Evolutionary conservation across 2,888 invertebrate genomes (phyloP).

Genomic region (Epinotia ramella): DNA sequence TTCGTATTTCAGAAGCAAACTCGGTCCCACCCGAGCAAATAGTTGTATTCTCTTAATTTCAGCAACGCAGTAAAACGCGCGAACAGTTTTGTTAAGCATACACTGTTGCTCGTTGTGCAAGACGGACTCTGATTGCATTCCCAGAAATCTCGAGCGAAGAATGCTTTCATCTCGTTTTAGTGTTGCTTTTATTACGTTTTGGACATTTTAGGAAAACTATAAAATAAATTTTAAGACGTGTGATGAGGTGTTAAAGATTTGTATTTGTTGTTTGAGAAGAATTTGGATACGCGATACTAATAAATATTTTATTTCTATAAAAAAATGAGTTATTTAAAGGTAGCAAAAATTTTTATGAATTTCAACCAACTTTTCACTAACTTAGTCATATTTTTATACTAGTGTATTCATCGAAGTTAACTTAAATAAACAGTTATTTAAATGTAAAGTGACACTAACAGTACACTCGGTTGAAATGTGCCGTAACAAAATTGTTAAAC

Average conservation of each 20-base stretch:
- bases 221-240: conserved; percentile 1
- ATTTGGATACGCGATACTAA: too few species aligned
- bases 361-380: too few species aligned
- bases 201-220: conserved; percentile 7
- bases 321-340: too few species aligned
- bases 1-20: conserved; percentile 1
- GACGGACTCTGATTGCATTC: conserved; percentile 37
- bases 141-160: conserved; percentile 13
- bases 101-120: conserved; percentile 40
- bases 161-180: conserved; percentile 32
- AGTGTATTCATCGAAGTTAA: too few species aligned
- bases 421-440: too few species aligned
- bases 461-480: neutral
- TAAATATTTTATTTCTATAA: too few species aligned
- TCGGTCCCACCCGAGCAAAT: neutral
- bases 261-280: neutral
- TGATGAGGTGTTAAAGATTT: neutral
- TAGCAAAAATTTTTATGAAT: too few species aligned
- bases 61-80: conserved; percentile 21
- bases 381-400: too few species aligned
- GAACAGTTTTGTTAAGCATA: conserved; percentile 25
- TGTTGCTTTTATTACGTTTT: conserved; percentile 23
- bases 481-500: neutral
- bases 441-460: too few species aligned
- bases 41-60: conserved; percentile 26